These are phyloP conservation scores for Salarias fasciatus DNA, from an alignment of 2,797 vertebrate genomes.

Conservation along the genomic window DNA sequence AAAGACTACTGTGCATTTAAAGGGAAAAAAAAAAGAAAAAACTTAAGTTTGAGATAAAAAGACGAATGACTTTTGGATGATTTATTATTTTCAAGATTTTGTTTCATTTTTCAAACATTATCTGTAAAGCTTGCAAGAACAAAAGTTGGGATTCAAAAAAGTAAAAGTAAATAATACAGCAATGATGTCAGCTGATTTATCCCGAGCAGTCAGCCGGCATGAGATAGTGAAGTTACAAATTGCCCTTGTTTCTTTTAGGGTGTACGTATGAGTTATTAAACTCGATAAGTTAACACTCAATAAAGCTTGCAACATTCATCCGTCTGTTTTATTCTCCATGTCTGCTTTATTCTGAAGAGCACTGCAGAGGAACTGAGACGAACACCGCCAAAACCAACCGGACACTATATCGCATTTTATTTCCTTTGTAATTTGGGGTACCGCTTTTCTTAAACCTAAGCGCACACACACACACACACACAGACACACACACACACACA, in stretches of 20 bases:
- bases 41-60: constrained; percentile 4
- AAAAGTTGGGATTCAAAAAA: neutral
- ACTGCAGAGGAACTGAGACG: too few relatives aligned
- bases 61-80: constrained; percentile 17
- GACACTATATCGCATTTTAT: neutral
- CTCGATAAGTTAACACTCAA: too few relatives aligned
- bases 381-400: neutral
- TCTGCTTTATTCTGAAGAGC: too few relatives aligned
- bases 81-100: too few relatives aligned
- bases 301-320: too few relatives aligned
- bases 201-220: neutral
- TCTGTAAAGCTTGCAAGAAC: neutral
- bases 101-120: constrained; percentile 30
- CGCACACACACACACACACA: neutral
- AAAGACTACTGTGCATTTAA: constrained; percentile 1
- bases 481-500: too few relatives aligned
- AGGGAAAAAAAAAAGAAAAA: neutral
- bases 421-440: constrained; percentile 6
- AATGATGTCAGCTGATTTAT: too few relatives aligned
- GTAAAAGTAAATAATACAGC: neutral
- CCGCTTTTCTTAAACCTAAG: constrained; percentile 1
- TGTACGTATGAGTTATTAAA: too few relatives aligned
- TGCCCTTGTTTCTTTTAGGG: too few relatives aligned
- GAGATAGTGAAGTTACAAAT: too few relatives aligned
- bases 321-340: too few relatives aligned